Conservation (phyloP, 2,113 vertebrate species). For the Dipodomys ordii region DNA sequence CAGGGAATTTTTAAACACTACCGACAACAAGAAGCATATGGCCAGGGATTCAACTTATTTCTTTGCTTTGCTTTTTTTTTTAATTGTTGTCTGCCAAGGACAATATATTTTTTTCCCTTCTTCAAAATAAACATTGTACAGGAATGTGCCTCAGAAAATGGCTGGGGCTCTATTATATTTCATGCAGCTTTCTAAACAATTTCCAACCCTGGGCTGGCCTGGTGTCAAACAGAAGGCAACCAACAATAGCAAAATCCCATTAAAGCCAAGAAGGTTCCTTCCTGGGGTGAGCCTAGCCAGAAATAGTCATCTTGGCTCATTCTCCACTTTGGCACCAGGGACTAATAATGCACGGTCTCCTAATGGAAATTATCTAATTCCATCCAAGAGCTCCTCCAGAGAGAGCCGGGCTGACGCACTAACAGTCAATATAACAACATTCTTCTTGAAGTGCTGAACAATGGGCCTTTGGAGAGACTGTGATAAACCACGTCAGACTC, state of each 20-base stretch:
- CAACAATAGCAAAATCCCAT: constrained; percentile 98
- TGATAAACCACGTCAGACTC: constrained; percentile 90
- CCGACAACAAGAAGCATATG: constrained; percentile 85
- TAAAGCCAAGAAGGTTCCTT: constrained; percentile 99
- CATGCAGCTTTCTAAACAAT: constrained; percentile 92
- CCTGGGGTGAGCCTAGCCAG: constrained; percentile 96
- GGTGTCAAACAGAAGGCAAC: constrained; percentile 96
- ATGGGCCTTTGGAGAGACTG: constrained; percentile 89
- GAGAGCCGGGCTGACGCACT: constrained; percentile 90
- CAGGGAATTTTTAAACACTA: constrained; percentile 83
- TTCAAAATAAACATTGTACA: constrained; percentile 89
- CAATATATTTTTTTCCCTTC: constrained; percentile 89
- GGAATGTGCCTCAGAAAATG: constrained; percentile 90
- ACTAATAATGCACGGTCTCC: constrained; percentile 94
- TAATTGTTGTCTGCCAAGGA: constrained; percentile 88
- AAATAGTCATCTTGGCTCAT: constrained; percentile 96
- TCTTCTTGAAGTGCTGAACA: constrained; percentile 92
- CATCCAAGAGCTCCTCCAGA: constrained; percentile 92
- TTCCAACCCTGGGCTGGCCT: constrained; percentile 89
- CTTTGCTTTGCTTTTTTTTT: constrained; percentile 39
- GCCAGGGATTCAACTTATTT: constrained; percentile 84
- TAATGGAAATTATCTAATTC: constrained; percentile 97
- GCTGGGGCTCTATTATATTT: constrained; percentile 90
- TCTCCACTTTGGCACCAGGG: constrained; percentile 90
- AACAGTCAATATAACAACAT: constrained; percentile 94